Conservation (phyloP, 2,797 vertebrate species). For the Pempheris klunzingeri region DNA sequence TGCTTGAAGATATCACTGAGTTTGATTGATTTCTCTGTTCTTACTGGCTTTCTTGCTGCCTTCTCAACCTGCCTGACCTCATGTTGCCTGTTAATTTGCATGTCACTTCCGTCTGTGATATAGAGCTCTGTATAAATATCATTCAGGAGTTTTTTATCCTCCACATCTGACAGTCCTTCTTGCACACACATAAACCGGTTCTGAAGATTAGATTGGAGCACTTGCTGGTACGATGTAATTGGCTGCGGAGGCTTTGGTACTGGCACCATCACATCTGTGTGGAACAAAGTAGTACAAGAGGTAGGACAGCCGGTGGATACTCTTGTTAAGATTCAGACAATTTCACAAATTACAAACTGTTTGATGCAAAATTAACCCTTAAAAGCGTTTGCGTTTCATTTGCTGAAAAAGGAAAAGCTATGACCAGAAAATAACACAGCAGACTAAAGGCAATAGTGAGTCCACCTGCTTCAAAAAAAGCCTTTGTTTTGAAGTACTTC, state of each 20-base stretch:
- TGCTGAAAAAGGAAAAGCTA: too few species aligned
- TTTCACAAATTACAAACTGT: too few species aligned
- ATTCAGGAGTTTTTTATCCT: conserved; percentile 22
- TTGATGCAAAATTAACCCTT: too few species aligned
- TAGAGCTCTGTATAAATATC: conserved; percentile 37
- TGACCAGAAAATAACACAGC: too few species aligned
- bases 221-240: conserved; percentile 21
- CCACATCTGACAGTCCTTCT: conserved; percentile 18
- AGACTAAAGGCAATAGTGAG: too few species aligned
- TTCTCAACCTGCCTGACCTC: conserved; percentile 27
- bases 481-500: too few species aligned
- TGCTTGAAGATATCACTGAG: conserved; percentile 12
- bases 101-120: not conserved
- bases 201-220: conserved; percentile 36
- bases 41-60: not conserved
- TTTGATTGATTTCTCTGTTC: not conserved
- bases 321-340: too few species aligned
- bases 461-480: too few species aligned
- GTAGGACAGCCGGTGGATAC: too few species aligned
- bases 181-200: conserved; percentile 23
- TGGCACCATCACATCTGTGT: conserved; percentile 20
- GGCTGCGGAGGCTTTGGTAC: not conserved
- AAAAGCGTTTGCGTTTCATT: too few species aligned
- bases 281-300: not conserved
- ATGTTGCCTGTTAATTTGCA: conserved; percentile 24